Base-by-base conservation (phyloP, 2,888 invertebrate species). In the Margaritifera margaritifera region DNA sequence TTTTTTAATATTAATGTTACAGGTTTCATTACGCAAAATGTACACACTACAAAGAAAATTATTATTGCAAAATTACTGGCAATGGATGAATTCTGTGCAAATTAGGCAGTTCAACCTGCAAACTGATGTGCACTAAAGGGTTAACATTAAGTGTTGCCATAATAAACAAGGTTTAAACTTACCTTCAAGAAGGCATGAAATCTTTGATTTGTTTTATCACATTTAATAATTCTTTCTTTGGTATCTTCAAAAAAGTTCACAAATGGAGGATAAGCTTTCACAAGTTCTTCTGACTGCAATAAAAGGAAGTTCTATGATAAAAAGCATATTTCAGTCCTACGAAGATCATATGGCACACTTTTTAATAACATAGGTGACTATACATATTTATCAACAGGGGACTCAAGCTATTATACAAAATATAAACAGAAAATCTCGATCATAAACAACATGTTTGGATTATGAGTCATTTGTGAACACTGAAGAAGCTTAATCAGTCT, bases 161-260 rank as follows among this genome's bases (percentile, higher is more conserved):
- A 42, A 42, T 11, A 42, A 8, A 42, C 42, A 62, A 25, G 31
- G 15, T 64, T 18, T 20, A 55, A 8, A 89, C 96, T 94, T 85
- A 97, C 96, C 92, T 98, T 98, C 79, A 99, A 93, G 92, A 99
- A 99, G 87, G 98, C 98, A 92, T 98, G 97, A 92, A 99, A 99
- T 89, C 97, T 93, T 56, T 97, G 97, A 91, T 97, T 97, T 87
- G 94, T 94, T 89, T 93, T 93, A 92, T 97, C 97, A 92, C 97
- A 98, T 87, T 94, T 93, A 85, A 93, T 92, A 88, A 99, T 93
- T 92, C 95, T 95, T 87, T 97, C 96, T 91, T 97, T 97, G 91
- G 97, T 96, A 90, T 96, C 95, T 90, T 99, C 98, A 90, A 98
- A 98, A 91, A 96, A 98, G 91, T 99, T 99, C 67, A 99, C 95